Evolutionary conservation across 2,797 vertebrate species (phyloP).

Genomic region (Myoxocephalus aenaeus): DNA sequence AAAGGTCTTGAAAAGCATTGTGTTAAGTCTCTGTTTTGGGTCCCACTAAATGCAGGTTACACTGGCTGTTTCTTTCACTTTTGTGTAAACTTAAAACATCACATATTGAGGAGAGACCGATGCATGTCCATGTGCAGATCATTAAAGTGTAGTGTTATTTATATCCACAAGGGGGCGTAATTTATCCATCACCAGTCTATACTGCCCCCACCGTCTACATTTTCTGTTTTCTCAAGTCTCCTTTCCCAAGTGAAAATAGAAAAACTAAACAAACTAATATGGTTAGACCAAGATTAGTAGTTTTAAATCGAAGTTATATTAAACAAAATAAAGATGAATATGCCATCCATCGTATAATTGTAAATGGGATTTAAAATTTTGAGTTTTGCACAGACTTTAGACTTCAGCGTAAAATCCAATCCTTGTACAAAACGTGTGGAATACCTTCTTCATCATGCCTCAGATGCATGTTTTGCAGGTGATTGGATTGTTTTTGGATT

Average conservation of each 20-base stretch:
- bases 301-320: neutral
- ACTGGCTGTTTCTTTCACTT: neutral
- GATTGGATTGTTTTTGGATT: neutral
- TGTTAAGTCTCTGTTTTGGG: neutral
- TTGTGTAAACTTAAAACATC: neutral
- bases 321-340: neutral
- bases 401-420: neutral
- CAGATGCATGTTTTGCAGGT: neutral
- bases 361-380: neutral
- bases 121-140: no score
- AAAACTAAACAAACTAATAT: neutral
- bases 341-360: neutral
- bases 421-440: neutral
- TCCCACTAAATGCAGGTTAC: neutral
- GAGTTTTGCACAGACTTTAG: neutral
- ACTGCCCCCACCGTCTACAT: neutral
- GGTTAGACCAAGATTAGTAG: neutral
- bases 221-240: neutral
- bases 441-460: no score
- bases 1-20: neutral
- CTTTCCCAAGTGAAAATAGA: neutral
- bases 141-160: conserved; percentile 2
- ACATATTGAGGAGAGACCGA: neutral
- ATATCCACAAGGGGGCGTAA: conserved; percentile 48
- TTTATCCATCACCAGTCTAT: neutral